Base-by-base conservation (phyloP, 2,888 invertebrate species). In the Cotesia congregata region DNA sequence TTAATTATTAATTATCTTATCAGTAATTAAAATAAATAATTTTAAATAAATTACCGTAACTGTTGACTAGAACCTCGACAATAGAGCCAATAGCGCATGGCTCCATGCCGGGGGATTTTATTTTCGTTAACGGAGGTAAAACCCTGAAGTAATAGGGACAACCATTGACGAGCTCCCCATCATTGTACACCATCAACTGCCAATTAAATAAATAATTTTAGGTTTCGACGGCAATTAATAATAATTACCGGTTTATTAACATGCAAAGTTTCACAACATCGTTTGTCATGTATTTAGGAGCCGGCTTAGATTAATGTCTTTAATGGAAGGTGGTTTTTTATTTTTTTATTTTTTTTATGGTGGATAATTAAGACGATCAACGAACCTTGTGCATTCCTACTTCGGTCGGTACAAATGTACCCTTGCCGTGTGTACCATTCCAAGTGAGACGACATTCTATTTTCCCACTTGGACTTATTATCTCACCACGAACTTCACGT, bases 31-130 rank as follows among this genome's bases (percentile, higher is more conserved):
- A 50, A 9, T 9, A 50, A 12, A 9, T 50, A n/a, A 77, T 15
- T 64, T 41, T 69, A 65, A 7, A 39, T 68, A 69, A 65, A 72
- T 80, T 85, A 94, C 96, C 94, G 84, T 95, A 95, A 81, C 95
- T 95, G 90, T 95, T 95, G 84, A 95, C 95, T 90, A 98, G 93
- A 82, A 98, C 98, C 93, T 98, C 98, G 1, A 98, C 98, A 74
- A 98, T 94, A 79, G 97, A 97, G 79, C 98, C 98, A 69, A 98
- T 93, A 30, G 97, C 97, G 90, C 98, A 98, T 2, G 98, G 98
- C 74, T 97, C 97, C 94, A 98, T 96, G 72, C 97, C 98, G 0
- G 97, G 96, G 12, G 96, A 95, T 78, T 95, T 94, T 60, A 97
- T 96, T 86, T 95, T 95, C 77, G 96, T 94, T 82, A 97, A 90